Evolutionary conservation across 2,113 vertebrate species (phyloP).

Genomic region (Proterorhinus semilunaris): DNA sequence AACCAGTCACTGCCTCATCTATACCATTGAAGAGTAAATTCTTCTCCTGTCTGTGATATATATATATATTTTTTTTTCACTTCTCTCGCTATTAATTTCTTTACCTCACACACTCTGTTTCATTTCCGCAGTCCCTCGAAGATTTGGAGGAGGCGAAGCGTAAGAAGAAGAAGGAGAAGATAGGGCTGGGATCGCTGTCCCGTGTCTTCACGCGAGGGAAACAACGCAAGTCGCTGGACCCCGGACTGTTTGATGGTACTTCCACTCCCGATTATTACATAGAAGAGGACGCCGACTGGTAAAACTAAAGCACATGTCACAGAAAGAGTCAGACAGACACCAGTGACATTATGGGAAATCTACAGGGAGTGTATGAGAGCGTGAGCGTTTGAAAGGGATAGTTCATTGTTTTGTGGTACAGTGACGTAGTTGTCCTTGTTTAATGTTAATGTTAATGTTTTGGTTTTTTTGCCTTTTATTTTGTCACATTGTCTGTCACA

Average conservation of each 20-base stretch:
- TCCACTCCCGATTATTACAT: slow-evolving; percentile 97
- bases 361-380: slow-evolving; percentile 8
- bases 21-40: no score
- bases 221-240: slow-evolving; percentile 95
- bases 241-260: slow-evolving; percentile 95
- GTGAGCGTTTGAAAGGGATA: slow-evolving; percentile 18
- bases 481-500: no score
- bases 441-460: no score
- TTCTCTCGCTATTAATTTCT: background rate
- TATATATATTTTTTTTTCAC: slow-evolving; percentile 2
- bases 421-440: background rate
- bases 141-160: slow-evolving; percentile 95
- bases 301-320: slow-evolving; percentile 69
- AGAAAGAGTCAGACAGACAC: slow-evolving; percentile 41
- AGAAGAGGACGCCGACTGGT: slow-evolving; percentile 99
- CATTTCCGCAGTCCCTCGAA: slow-evolving; percentile 87
- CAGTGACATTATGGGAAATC: slow-evolving; percentile 37
- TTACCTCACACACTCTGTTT: background rate
- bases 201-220: slow-evolving; percentile 96
- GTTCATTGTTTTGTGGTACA: slow-evolving; percentile 3
- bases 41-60: no score
- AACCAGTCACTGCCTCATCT: no score
- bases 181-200: slow-evolving; percentile 94
- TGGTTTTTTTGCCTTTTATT: no score
- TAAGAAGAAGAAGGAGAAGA: slow-evolving; percentile 91